phyloP scores from a whole-genome alignment of 2,888 invertebrate genomes.

The Sussaba pulchella region DNA sequence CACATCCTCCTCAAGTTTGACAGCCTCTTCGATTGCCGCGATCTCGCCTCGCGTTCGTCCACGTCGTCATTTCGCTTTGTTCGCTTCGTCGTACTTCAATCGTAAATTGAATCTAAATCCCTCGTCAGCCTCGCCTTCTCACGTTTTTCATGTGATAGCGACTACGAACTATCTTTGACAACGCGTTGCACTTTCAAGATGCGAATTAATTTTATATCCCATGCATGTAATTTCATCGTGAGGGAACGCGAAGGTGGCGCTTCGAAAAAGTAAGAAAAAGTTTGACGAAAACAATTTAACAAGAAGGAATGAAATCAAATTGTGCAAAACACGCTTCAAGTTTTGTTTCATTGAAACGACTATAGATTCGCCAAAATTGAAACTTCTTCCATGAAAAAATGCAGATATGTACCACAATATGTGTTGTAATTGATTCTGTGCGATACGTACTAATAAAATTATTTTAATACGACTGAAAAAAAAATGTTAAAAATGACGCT shows the following conservation, averaged over 20 bases:
- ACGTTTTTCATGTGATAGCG: conserved; percentile 35
- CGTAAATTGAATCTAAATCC: conserved; percentile 59
- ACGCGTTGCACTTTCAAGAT: conserved; percentile 20
- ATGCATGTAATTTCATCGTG: conserved; percentile 21
- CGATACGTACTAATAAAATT: too few relatives aligned
- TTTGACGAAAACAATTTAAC: background rate
- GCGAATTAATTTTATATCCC: conserved; percentile 29
- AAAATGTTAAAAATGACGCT: too few relatives aligned
- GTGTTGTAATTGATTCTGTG: too few relatives aligned
- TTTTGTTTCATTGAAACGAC: too few relatives aligned
- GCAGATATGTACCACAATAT: too few relatives aligned
- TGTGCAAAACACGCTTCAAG: too few relatives aligned
- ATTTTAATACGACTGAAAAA: too few relatives aligned
- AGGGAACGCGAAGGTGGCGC: conserved; percentile 3
- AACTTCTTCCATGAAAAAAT: too few relatives aligned
- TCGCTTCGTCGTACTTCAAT: conserved; percentile 50
- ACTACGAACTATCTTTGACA: conserved; percentile 48
- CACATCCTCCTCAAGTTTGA: conserved; percentile 16
- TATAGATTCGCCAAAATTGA: too few relatives aligned
- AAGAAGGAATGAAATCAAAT: too few relatives aligned
- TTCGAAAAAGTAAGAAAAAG: background rate
- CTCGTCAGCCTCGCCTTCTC: conserved; percentile 48
- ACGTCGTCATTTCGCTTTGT: conserved; percentile 47
- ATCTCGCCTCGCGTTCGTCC: conserved; percentile 28
- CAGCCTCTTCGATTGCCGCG: conserved; percentile 23